A percentile compares a stretch with the other conserved stretches of the same genome.
phyloP scores from a whole-genome alignment of 92 coral and sea anemone genomes.

The Phenganax stokvisi region DNA sequence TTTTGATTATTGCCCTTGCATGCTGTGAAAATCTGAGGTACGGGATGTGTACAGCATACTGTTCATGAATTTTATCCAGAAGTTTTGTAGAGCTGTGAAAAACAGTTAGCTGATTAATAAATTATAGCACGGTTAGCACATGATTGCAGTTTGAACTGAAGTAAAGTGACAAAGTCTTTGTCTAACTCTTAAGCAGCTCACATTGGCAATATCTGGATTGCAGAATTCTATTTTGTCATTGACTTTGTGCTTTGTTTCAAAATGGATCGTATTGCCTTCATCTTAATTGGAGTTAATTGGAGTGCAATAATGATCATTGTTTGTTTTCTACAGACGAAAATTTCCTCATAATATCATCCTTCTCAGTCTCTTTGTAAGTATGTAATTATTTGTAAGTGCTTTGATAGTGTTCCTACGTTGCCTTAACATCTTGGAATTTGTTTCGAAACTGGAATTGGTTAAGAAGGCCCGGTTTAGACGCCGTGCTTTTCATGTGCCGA shows the following conservation, averaged over 20 bases:
- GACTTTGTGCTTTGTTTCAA: background rate
- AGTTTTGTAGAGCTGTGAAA: too few species aligned
- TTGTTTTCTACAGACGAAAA: slow-evolving; percentile 53
- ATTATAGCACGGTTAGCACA: too few species aligned
- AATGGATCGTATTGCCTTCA: background rate
- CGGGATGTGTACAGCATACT: too few species aligned
- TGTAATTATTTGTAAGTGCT: background rate
- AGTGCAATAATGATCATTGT: background rate
- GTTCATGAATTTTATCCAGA: too few species aligned
- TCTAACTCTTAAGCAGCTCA: too few species aligned
- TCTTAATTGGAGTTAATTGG: background rate
- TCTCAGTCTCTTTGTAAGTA: slow-evolving; percentile 82
- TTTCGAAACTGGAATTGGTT: background rate
- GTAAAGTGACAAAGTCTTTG: too few species aligned
- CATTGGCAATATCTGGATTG: too few species aligned
- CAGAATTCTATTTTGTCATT: background rate
- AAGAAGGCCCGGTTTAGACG: background rate
- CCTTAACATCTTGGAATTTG: background rate
- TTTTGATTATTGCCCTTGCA: slow-evolving; percentile 92
- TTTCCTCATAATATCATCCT: slow-evolving; percentile 86
- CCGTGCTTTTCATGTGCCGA: too few species aligned
- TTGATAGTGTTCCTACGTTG: background rate
- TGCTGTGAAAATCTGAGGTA: slow-evolving; percentile 92
- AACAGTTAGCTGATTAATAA: too few species aligned
- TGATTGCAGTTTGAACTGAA: too few species aligned